phyloP scores from a whole-genome alignment of 2,797 vertebrate species.

The Parotocinclus haroldoi region DNA sequence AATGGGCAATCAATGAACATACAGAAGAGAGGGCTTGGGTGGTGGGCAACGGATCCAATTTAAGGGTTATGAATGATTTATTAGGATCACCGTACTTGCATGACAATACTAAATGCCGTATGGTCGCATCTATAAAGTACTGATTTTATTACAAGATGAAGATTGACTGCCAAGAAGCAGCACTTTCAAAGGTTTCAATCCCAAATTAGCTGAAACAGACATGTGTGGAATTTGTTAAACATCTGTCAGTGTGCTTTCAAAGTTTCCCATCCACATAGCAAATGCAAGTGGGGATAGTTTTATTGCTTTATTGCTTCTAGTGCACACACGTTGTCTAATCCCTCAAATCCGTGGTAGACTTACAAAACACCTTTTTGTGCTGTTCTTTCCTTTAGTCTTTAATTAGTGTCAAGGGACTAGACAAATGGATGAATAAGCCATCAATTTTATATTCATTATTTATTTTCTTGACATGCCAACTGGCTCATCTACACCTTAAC shows the following conservation, averaged over 20 bases:
- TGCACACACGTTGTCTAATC: conserved; percentile 33
- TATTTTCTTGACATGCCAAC: conserved; percentile 72
- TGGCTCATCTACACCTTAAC: conserved; percentile 60
- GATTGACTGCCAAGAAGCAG: background rate
- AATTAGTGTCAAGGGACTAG: conserved; percentile 77
- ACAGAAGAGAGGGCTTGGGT: conserved; percentile 48
- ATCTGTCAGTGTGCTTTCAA: conserved; percentile 8
- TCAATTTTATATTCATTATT: conserved; percentile 73
- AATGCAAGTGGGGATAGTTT: conserved; percentile 15
- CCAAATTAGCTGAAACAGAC: conserved; percentile 21
- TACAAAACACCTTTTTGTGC: conserved; percentile 25
- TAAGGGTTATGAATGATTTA: conserved; percentile 75
- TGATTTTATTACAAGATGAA: conserved; percentile 21
- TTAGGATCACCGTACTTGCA: conserved; percentile 67
- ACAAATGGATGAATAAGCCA: conserved; percentile 71
- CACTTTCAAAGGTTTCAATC: conserved; percentile 17
- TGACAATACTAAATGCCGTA: conserved; percentile 64
- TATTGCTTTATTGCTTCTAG: conserved; percentile 15
- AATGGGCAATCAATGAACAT: conserved; percentile 77
- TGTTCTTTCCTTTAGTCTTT: conserved; percentile 62
- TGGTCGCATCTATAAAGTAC: conserved; percentile 40
- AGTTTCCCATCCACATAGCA: conserved; percentile 3
- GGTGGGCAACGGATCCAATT: conserved; percentile 66
- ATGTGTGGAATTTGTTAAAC: conserved; percentile 18
- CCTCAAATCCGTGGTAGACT: conserved; percentile 22